These are phyloP conservation scores for Drosophila cracens DNA, from an alignment of 2,888 invertebrate genomes.

Conservation along the genomic window DNA sequence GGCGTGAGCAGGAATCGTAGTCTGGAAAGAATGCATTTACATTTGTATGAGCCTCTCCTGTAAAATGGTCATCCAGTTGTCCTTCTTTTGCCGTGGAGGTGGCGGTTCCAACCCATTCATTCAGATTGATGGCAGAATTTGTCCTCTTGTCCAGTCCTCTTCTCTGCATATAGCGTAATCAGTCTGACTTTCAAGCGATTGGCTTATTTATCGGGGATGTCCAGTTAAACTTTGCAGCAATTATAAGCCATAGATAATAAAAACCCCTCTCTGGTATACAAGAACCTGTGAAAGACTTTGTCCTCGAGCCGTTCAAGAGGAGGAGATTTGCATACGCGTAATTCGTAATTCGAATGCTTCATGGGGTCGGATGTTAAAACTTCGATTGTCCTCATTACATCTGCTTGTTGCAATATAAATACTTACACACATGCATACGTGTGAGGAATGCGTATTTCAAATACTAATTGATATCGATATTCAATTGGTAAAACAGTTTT, in stretches of 20 bases:
- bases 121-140: background rate
- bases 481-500: slow-evolving; percentile 25
- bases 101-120: background rate
- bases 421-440: background rate
- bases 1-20: background rate
- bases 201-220: background rate
- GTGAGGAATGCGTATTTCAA: background rate
- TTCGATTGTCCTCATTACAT: background rate
- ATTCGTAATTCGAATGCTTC: background rate
- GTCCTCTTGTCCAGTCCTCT: background rate
- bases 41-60: background rate
- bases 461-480: slow-evolving; percentile 7
- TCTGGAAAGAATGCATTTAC: background rate
- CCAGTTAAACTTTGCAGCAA: background rate
- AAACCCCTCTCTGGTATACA: background rate
- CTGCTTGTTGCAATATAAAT: background rate
- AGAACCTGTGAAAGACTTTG: background rate
- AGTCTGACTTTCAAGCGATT: background rate
- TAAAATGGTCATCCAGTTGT: background rate
- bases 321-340: background rate
- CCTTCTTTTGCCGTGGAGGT: background rate
- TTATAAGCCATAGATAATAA: background rate
- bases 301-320: background rate
- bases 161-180: background rate
- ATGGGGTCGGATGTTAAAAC: background rate